Percentiles rank a stretch among this genome's conserved stretches.
Evolutionary conservation across 2,888 invertebrate species (phyloP).

Genomic region (Drosophila cognata): DNA sequence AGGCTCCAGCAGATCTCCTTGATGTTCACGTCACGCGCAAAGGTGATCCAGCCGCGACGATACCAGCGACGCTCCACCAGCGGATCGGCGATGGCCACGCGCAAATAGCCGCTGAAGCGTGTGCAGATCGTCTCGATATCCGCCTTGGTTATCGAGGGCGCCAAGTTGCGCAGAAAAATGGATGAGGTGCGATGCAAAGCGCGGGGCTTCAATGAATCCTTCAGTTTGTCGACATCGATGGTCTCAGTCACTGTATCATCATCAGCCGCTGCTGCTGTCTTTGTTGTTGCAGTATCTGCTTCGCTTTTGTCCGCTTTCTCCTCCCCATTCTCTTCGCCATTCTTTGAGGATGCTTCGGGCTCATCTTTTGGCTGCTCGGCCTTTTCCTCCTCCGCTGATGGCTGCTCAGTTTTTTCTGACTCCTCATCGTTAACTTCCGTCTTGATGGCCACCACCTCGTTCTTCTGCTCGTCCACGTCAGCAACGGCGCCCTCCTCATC

Average conservation of each 20-base stretch:
- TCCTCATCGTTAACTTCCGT: constrained; percentile 37
- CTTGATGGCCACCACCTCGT: constrained; percentile 44
- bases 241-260: constrained; percentile 74
- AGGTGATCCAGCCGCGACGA: constrained; percentile 99
- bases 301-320: constrained; percentile 19
- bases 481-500: constrained; percentile 52
- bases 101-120: constrained; percentile 95
- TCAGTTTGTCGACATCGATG: constrained; percentile 85
- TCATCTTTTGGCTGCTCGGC: constrained; percentile 32
- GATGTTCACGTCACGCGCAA: constrained; percentile 97
- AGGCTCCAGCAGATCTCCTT: constrained; percentile 99
- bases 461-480: constrained; percentile 22
- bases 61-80: constrained; percentile 98
- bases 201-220: constrained; percentile 86
- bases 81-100: constrained; percentile 98
- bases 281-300: constrained; percentile 51
- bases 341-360: constrained; percentile 19
- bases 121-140: constrained; percentile 98
- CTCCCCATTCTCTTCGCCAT: constrained; percentile 53
- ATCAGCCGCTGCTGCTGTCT: constrained; percentile 21
- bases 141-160: constrained; percentile 97
- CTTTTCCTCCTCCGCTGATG: constrained; percentile 62
- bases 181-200: constrained; percentile 98
- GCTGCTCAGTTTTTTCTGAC: constrained; percentile 1
- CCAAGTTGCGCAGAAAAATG: constrained; percentile 97